These are phyloP conservation scores for Eremophila alpestris DNA, from an alignment of 2,797 vertebrate genomes.

Conservation along the genomic window DNA sequence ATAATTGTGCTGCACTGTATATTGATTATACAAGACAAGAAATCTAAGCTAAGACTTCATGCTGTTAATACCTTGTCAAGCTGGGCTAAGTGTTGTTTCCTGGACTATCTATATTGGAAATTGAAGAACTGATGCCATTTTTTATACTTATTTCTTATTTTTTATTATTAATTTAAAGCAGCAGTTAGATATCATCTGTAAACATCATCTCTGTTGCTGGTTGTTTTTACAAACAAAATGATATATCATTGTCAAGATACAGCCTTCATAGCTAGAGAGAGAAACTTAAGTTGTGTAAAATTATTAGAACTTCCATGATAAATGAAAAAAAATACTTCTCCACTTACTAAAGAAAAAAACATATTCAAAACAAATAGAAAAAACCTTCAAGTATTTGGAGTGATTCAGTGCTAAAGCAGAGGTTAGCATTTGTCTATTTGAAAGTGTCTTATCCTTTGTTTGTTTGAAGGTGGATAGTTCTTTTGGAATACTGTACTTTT, in stretches of 20 bases:
- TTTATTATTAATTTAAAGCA: slow-evolving; percentile 5
- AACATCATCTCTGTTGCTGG: background rate
- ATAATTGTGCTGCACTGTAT: slow-evolving; percentile 40
- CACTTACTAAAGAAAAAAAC: background rate
- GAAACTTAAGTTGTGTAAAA: background rate
- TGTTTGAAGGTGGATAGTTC: background rate
- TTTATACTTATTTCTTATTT: background rate
- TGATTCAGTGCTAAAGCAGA: background rate
- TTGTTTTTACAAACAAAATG: slow-evolving; percentile 42
- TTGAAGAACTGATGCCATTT: slow-evolving; percentile 20
- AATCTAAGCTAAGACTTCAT: slow-evolving; percentile 54
- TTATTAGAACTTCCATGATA: background rate
- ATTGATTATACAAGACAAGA: slow-evolving; percentile 63
- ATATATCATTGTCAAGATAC: background rate
- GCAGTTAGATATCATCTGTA: background rate
- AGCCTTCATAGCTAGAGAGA: background rate
- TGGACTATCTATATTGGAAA: slow-evolving; percentile 39
- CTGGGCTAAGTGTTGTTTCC: slow-evolving; percentile 34
- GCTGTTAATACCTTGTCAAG: slow-evolving; percentile 42
- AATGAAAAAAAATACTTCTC: background rate
- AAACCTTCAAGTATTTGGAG: background rate
- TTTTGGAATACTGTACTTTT: background rate
- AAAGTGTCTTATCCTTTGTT: background rate
- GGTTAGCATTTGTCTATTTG: background rate
- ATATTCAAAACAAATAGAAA: background rate